A percentile compares a stretch with the other conserved stretches of the same genome.
Evolutionary conservation across 1,140 invertebrate species (phyloP).

Genomic region (Aphelinus atriplicis): DNA sequence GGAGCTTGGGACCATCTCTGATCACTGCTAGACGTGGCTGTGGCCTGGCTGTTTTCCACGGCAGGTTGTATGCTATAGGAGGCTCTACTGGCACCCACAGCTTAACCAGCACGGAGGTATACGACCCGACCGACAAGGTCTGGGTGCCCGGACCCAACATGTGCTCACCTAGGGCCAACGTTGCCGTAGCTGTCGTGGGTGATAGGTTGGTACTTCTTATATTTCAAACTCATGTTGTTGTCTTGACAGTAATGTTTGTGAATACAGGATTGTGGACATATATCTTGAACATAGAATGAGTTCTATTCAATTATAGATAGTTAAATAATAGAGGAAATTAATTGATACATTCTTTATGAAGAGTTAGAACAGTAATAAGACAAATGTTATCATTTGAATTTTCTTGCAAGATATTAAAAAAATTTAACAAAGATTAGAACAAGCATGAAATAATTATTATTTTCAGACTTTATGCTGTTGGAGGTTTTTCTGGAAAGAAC

Average conservation of each 20-base stretch:
- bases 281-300: no score
- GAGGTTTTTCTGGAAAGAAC: constrained; percentile 82
- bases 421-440: not conserved
- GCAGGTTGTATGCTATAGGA: constrained; percentile 74
- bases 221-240: constrained; percentile 2
- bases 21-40: constrained; percentile 76
- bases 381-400: not conserved
- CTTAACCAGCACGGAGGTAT: constrained; percentile 75
- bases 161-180: constrained; percentile 75
- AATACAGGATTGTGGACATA: no score
- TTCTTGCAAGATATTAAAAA: not conserved
- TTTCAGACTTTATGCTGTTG: constrained; percentile 76
- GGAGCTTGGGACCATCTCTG: constrained; percentile 67
- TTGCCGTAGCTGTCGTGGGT: constrained; percentile 76
- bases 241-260: no score
- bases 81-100: constrained; percentile 80
- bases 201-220: constrained; percentile 57
- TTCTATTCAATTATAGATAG: no score
- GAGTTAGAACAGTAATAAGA: no score
- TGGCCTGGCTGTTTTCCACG: constrained; percentile 73
- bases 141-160: constrained; percentile 77
- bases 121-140: constrained; percentile 69
- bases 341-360: no score
- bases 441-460: not conserved
- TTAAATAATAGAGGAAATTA: no score